Evolutionary conservation across 2,888 invertebrate species (phyloP).

Genomic region (Branchipolynoe longqiensis): DNA sequence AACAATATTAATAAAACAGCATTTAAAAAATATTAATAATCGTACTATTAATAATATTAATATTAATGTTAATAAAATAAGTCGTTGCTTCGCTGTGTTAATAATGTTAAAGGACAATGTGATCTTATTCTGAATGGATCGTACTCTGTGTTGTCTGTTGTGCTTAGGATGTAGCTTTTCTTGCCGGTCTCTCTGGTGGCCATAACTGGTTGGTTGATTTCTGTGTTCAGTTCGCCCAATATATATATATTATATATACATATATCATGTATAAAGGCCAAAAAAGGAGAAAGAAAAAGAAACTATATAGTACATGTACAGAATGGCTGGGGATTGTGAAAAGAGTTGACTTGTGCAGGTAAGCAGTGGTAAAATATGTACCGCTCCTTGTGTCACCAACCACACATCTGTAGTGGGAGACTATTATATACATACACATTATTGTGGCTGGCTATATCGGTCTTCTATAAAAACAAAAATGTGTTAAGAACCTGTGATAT

Average conservation of each 20-base stretch:
- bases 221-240: not conserved
- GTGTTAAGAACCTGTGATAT: constrained; percentile 55
- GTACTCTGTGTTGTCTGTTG: constrained; percentile 1
- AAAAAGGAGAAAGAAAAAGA: too few species aligned
- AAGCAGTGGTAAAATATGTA: not conserved
- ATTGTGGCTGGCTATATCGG: not conserved
- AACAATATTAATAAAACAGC: not conserved
- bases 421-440: not conserved
- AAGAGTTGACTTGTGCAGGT: not conserved
- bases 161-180: not conserved
- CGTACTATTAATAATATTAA: too few species aligned
- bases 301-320: not conserved
- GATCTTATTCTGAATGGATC: not conserved
- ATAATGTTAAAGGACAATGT: not conserved
- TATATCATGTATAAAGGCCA: constrained; percentile 8
- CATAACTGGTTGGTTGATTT: not conserved
- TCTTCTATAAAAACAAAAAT: constrained; percentile 37
- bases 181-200: not conserved
- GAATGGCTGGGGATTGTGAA: not conserved
- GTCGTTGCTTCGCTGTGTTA: constrained; percentile 7
- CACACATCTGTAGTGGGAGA: constrained; percentile 11
- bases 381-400: constrained; percentile 24
- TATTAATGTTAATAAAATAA: too few species aligned
- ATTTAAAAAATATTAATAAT: too few species aligned
- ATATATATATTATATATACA: constrained; percentile 5